These are phyloP conservation scores for Actinia tenebrosa DNA, from an alignment of 64 coral and sea anemone species.

Conservation along the genomic window DNA sequence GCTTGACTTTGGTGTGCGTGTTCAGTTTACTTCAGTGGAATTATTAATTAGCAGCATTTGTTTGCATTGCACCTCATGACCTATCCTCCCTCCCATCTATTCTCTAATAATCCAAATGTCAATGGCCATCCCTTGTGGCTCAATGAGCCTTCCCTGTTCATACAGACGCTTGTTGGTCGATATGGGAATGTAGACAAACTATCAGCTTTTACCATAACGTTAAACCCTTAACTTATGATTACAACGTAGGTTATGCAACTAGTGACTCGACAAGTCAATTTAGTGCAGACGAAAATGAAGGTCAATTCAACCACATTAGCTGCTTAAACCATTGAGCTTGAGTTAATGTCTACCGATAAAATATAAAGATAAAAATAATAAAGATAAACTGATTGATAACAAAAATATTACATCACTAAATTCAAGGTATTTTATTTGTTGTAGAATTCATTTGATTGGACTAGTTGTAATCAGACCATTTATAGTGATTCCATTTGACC, in stretches of 20 bases:
- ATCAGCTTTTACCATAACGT: too few relatives aligned
- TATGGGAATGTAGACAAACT: too few relatives aligned
- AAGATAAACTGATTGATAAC: not conserved
- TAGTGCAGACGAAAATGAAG: not conserved
- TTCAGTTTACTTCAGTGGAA: too few relatives aligned
- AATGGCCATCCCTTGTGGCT: too few relatives aligned
- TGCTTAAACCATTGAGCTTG: not conserved
- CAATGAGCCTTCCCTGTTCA: too few relatives aligned
- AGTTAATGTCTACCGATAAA: not conserved
- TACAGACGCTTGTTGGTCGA: too few relatives aligned
- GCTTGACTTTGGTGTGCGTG: too few relatives aligned
- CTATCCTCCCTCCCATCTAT: too few relatives aligned
- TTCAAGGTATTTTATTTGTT: not conserved
- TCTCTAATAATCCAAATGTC: too few relatives aligned
- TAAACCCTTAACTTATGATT: not conserved
- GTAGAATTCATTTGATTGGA: not conserved
- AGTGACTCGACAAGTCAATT: not conserved
- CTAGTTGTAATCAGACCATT: not conserved
- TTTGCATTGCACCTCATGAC: too few relatives aligned
- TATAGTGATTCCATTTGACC: too few relatives aligned
- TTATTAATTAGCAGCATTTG: too few relatives aligned
- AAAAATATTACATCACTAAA: not conserved
- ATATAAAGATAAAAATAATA: not conserved
- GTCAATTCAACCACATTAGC: not conserved
- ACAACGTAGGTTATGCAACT: conserved; percentile 2